Percentiles rank a stretch among this genome's conserved stretches.
Evolutionary conservation across 2,797 vertebrate species (phyloP).

Genomic region (Helicolenus hilgendorfi): DNA sequence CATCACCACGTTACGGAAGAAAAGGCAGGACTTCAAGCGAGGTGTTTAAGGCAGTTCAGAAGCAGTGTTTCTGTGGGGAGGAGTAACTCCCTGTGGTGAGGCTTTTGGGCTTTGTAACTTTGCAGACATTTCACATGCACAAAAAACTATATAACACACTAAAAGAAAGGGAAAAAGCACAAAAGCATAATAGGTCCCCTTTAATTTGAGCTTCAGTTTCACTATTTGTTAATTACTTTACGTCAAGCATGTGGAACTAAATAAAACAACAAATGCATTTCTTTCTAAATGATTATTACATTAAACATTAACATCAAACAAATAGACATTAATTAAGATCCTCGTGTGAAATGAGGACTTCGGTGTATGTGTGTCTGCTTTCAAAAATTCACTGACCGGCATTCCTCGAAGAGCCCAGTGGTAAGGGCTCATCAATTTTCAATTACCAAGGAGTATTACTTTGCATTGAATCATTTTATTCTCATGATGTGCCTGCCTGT

Average conservation of each 20-base stretch:
- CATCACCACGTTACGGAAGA: no score
- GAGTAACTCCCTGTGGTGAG: no score
- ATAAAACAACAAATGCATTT: slow-evolving; percentile 8
- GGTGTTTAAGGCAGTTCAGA: no score
- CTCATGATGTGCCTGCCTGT: slow-evolving; percentile 48
- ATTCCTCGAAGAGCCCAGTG: slow-evolving; percentile 33
- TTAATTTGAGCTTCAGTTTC: slow-evolving; percentile 21
- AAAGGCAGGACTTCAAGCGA: no score
- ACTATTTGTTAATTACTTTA: slow-evolving; percentile 7
- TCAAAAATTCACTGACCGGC: slow-evolving; percentile 45
- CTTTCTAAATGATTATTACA: not conserved
- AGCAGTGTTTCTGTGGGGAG: no score
- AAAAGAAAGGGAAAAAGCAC: no score
- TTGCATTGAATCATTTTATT: slow-evolving; percentile 77
- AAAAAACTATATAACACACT: no score
- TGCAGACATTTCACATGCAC: no score
- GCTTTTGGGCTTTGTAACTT: no score
- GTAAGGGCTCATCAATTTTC: slow-evolving; percentile 72
- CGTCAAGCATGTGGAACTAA: slow-evolving; percentile 3
- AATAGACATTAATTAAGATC: slow-evolving; percentile 30
- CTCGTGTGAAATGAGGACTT: slow-evolving; percentile 22
- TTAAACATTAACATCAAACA: not conserved
- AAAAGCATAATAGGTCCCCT: not conserved
- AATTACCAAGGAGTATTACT: slow-evolving; percentile 76
- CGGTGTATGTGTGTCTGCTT: not conserved